Evolutionary conservation across 2,888 invertebrate species (phyloP).

Genomic region (Baronia brevicornis): DNA sequence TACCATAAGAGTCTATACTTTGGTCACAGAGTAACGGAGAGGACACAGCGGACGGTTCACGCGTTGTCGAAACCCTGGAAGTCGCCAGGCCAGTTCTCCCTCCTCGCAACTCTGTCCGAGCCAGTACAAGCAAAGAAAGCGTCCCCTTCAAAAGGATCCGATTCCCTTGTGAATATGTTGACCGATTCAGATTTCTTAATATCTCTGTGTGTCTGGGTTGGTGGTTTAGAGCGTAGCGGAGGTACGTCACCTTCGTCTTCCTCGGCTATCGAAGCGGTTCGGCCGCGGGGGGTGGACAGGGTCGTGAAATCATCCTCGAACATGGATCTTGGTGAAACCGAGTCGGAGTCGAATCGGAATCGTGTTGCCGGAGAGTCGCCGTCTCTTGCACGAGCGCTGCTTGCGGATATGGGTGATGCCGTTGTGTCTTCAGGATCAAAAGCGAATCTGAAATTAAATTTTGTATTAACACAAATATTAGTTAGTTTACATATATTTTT

Average conservation of each 20-base stretch:
- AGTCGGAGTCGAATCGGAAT: constrained; percentile 66
- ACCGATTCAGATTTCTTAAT: constrained; percentile 92
- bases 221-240: constrained; percentile 45
- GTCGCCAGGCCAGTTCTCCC: constrained; percentile 71
- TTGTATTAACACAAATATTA: background rate
- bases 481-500: too few relatives aligned
- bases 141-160: constrained; percentile 92
- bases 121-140: constrained; percentile 84
- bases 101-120: constrained; percentile 56
- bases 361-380: constrained; percentile 49
- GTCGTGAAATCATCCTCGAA: constrained; percentile 79
- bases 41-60: constrained; percentile 32
- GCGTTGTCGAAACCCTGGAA: constrained; percentile 63
- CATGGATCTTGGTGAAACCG: constrained; percentile 58
- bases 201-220: constrained; percentile 68
- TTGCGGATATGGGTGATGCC: constrained; percentile 49
- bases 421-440: constrained; percentile 56
- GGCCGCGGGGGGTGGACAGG: constrained; percentile 44
- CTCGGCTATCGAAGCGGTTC: constrained; percentile 66
- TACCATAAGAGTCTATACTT: constrained; percentile 2
- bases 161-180: constrained; percentile 90
- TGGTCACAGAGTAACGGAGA: constrained; percentile 17
- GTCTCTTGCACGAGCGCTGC: constrained; percentile 45
- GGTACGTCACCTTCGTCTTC: constrained; percentile 61
- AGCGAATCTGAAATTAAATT: constrained; percentile 39